Evolutionary conservation across 2,113 vertebrate genomes (phyloP).

Genomic region (Pterocles burchelli): DNA sequence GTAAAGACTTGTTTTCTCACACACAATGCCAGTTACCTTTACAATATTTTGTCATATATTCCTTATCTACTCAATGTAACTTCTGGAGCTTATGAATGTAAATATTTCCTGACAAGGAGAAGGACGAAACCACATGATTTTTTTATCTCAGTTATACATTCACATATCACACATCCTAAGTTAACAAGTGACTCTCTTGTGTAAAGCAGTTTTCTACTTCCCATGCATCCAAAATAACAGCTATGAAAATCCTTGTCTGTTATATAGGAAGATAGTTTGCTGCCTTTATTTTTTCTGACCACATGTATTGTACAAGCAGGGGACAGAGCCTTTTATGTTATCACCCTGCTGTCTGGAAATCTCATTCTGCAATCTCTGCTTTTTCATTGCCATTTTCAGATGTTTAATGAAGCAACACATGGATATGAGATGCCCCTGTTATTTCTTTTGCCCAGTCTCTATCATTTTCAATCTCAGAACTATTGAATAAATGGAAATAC

Average conservation of each 20-base stretch:
- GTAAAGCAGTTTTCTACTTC: constrained; percentile 22
- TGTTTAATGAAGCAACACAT: constrained; percentile 49
- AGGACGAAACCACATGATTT: constrained; percentile 11
- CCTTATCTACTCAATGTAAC: background rate
- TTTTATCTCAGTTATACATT: constrained; percentile 31
- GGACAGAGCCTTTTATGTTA: constrained; percentile 27
- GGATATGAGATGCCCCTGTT: background rate
- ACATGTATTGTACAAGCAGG: background rate
- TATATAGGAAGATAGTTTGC: background rate
- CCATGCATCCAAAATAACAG: background rate
- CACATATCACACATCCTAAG: constrained; percentile 2
- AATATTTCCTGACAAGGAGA: constrained; percentile 23
- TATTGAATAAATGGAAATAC: constrained; percentile 14
- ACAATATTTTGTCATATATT: constrained; percentile 12
- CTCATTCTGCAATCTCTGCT: constrained; percentile 28
- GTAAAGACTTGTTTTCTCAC: background rate
- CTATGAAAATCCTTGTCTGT: background rate
- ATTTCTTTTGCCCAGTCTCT: constrained; percentile 12
- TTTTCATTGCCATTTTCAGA: constrained; percentile 43
- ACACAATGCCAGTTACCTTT: background rate
- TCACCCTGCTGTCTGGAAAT: constrained; percentile 32
- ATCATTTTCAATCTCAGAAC: background rate
- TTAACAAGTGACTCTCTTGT: constrained; percentile 29
- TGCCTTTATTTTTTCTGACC: constrained; percentile 45
- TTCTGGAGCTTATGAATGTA: constrained; percentile 9